Evolutionary conservation across 2,888 invertebrate species (phyloP).

Genomic region (Tetragonula carbonaria): DNA sequence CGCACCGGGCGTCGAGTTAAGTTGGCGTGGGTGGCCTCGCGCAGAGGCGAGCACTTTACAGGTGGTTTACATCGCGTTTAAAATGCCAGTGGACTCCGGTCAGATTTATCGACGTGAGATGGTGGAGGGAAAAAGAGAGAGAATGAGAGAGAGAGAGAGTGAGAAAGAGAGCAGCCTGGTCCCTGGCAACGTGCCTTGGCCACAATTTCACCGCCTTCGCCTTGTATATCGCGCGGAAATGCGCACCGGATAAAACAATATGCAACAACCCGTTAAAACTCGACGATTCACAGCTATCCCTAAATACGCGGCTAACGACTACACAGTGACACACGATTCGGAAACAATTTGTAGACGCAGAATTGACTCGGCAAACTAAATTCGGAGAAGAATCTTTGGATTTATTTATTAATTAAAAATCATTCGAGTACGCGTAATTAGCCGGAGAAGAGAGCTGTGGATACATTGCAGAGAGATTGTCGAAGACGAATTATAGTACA

Average conservation of each 20-base stretch:
- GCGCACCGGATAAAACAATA: slow-evolving; percentile 60
- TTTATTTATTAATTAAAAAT: too few relatives aligned
- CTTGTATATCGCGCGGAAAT: slow-evolving; percentile 47
- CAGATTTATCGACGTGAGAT: slow-evolving; percentile 65
- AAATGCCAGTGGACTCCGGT: slow-evolving; percentile 57
- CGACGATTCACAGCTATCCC: slow-evolving; percentile 43
- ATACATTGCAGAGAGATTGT: slow-evolving; percentile 32
- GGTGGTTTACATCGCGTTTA: slow-evolving; percentile 70
- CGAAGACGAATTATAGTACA: slow-evolving; percentile 50
- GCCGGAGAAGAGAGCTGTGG: neutral
- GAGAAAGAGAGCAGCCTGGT: slow-evolving; percentile 21
- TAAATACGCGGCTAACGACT: slow-evolving; percentile 25
- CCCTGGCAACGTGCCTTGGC: slow-evolving; percentile 64
- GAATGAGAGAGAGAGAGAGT: neutral
- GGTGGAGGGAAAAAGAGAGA: neutral
- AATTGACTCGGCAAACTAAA: too few relatives aligned
- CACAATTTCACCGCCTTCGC: slow-evolving; percentile 53
- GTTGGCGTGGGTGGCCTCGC: slow-evolving; percentile 45
- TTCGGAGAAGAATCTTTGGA: neutral
- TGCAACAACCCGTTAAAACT: slow-evolving; percentile 55
- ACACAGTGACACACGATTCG: slow-evolving; percentile 9
- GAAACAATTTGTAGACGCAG: slow-evolving; percentile 6
- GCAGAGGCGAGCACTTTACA: slow-evolving; percentile 61
- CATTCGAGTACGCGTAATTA: neutral
- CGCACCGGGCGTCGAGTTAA: slow-evolving; percentile 42